A percentile compares a stretch with the other conserved stretches of the same genome.
Evolutionary conservation across 2,797 vertebrate species (phyloP).

Genomic region (Pseudotriccus pelzelni): DNA sequence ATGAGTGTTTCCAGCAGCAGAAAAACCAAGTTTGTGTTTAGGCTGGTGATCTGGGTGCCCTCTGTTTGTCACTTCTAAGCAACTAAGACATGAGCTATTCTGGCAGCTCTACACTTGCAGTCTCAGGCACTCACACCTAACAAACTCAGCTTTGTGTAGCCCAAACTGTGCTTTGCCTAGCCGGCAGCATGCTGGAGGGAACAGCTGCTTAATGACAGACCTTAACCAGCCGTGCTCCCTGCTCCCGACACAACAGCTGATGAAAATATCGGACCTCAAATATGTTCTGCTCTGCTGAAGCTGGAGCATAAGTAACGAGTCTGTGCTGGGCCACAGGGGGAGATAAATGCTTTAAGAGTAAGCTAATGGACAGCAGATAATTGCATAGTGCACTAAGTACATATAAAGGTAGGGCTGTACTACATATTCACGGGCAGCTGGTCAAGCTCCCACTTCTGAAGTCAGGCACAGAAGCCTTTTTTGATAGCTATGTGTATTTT

Average conservation of each 20-base stretch:
- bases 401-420: not conserved
- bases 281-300: not conserved
- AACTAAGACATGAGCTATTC: constrained; percentile 38
- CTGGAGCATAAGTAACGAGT: not conserved
- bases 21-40: not conserved
- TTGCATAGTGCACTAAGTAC: not conserved
- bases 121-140: not conserved
- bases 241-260: not conserved
- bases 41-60: not conserved
- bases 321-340: not conserved
- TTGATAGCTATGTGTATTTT: not conserved
- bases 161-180: not conserved
- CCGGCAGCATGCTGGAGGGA: not conserved
- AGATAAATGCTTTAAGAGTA: not conserved
- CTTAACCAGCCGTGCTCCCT: not conserved
- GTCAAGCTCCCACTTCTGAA: not conserved
- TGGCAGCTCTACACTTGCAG: not conserved
- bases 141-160: constrained; percentile 27
- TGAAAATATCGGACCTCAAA: not conserved
- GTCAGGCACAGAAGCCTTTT: not conserved
- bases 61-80: not conserved
- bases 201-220: not conserved
- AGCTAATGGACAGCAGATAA: constrained; percentile 8
- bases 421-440: not conserved
- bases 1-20: not conserved